Evolutionary conservation across 2,113 vertebrate genomes (phyloP).

Genomic region (Platichthys stellatus): DNA sequence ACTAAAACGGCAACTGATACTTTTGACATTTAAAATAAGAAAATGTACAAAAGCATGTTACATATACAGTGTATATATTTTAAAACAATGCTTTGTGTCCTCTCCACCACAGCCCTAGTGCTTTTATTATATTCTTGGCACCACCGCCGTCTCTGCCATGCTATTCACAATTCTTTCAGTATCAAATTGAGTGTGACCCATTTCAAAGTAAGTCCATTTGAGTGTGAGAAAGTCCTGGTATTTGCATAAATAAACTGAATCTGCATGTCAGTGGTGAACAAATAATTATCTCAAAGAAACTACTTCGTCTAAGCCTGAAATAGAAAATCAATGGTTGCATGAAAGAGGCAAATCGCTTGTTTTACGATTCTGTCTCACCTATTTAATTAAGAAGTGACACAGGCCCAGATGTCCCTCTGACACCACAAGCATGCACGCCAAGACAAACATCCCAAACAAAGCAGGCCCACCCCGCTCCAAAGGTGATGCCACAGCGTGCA

Average conservation of each 20-base stretch:
- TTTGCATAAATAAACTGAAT: neutral
- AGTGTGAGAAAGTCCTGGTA: neutral
- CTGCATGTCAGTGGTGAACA: neutral
- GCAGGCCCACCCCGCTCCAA: slow-evolving; percentile 38
- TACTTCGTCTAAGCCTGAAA: no score
- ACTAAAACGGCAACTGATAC: neutral
- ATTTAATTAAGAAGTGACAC: slow-evolving; percentile 49
- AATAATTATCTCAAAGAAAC: no score
- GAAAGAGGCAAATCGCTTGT: no score
- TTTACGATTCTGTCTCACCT: no score
- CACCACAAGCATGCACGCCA: slow-evolving; percentile 51
- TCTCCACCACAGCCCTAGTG: neutral
- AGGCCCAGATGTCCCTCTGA: slow-evolving; percentile 39
- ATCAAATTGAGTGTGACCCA: neutral
- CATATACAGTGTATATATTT: slow-evolving; percentile 6
- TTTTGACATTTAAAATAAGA: slow-evolving; percentile 30
- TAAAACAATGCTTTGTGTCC: neutral
- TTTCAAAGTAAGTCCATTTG: neutral
- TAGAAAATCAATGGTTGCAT: no score
- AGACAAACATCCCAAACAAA: slow-evolving; percentile 51
- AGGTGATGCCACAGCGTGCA: slow-evolving; percentile 55
- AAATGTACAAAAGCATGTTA: neutral
- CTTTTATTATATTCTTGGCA: slow-evolving; percentile 18
- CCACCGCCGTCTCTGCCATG: neutral
- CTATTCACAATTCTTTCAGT: slow-evolving; percentile 8